These are phyloP conservation scores for Tigriopus japonicus DNA, from an alignment of 1,140 invertebrate genomes.

Conservation along the genomic window DNA sequence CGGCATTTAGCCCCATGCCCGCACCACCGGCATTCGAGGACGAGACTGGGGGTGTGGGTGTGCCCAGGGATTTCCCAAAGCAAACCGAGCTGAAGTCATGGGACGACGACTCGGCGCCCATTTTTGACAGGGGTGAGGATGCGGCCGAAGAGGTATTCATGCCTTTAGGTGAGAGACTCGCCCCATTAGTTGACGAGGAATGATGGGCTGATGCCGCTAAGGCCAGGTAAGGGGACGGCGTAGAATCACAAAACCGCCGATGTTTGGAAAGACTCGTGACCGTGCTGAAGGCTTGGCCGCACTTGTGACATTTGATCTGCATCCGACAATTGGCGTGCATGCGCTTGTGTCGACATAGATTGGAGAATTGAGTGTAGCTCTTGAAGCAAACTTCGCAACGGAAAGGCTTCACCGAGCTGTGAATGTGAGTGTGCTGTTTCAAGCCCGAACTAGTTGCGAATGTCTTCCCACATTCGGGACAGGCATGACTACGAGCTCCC, in stretches of 20 bases:
- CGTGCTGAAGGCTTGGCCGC: conserved; percentile 72
- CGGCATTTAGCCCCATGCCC: background rate
- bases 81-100: background rate
- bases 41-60: background rate
- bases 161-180: conserved; percentile 24
- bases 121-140: conserved; percentile 17
- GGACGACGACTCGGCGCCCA: background rate
- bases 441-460: conserved; percentile 91
- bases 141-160: conserved; percentile 31
- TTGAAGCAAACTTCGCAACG: conserved; percentile 72
- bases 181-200: conserved; percentile 41
- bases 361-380: conserved; percentile 98
- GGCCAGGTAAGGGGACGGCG: conserved; percentile 20
- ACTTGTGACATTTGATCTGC: conserved; percentile 77
- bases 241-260: conserved; percentile 38
- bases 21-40: background rate
- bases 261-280: conserved; percentile 47
- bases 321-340: conserved; percentile 85
- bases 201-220: conserved; percentile 14
- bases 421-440: conserved; percentile 98
- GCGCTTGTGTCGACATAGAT: conserved; percentile 94
- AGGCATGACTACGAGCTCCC: conserved; percentile 79
- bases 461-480: conserved; percentile 92
- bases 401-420: conserved; percentile 95
- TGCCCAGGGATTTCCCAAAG: background rate